Conservation (phyloP, 2,797 vertebrate genomes). For the Scolopax bukidnonensis region DNA sequence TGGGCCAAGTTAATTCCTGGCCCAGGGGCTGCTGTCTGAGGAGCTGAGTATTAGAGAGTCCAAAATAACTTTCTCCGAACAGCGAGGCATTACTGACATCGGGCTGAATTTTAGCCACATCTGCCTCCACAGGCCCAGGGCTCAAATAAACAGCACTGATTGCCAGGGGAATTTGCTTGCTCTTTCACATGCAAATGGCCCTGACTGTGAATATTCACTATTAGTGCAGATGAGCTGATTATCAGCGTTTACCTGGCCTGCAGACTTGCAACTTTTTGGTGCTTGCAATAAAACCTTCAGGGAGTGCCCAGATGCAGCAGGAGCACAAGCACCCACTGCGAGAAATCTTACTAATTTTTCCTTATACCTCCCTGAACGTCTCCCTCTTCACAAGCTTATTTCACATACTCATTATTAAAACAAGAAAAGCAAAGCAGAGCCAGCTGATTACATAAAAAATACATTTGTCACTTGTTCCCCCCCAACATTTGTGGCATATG, state of each 20-base stretch:
- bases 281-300: neutral
- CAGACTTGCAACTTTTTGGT: neutral
- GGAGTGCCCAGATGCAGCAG: neutral
- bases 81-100: neutral
- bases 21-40: neutral
- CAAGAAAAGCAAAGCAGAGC: neutral
- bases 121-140: neutral
- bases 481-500: neutral
- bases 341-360: neutral
- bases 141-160: neutral
- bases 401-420: slow-evolving; percentile 17
- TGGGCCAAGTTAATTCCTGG: neutral
- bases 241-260: neutral
- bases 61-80: slow-evolving; percentile 4
- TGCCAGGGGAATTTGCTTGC: neutral
- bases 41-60: neutral
- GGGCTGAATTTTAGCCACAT: slow-evolving; percentile 8
- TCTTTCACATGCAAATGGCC: neutral
- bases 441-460: neutral
- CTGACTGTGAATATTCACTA: neutral
- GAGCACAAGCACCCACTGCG: neutral
- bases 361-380: neutral
- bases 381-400: neutral
- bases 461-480: slow-evolving; percentile 3
- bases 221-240: neutral